Conservation (phyloP, 2,888 invertebrate species). For the Gnatocerus cornutus region DNA sequence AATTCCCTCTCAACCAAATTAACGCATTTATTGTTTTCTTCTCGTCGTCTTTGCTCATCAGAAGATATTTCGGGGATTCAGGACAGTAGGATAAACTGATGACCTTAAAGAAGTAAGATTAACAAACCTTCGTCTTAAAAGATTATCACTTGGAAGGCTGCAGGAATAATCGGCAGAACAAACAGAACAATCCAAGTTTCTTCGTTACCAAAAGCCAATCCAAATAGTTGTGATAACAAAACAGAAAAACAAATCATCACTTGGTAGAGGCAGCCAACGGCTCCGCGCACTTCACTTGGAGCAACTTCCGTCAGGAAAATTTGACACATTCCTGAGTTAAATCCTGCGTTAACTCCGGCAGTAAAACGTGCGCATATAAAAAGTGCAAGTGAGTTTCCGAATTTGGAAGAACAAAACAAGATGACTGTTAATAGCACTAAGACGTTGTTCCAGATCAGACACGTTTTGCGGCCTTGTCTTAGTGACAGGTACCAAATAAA, state of each 20-base stretch:
- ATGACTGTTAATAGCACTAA: slow-evolving; percentile 81
- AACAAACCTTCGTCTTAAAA: too few species aligned
- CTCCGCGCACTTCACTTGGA: slow-evolving; percentile 74
- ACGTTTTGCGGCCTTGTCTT: slow-evolving; percentile 82
- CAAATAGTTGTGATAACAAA: slow-evolving; percentile 84
- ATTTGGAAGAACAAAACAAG: slow-evolving; percentile 79
- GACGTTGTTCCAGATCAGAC: slow-evolving; percentile 85
- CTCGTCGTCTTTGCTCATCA: slow-evolving; percentile 80
- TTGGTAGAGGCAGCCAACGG: slow-evolving; percentile 88
- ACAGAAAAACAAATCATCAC: slow-evolving; percentile 91
- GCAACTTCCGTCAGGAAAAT: slow-evolving; percentile 88
- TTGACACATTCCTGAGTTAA: slow-evolving; percentile 90
- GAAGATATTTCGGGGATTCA: slow-evolving; percentile 87
- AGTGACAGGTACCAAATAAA: too few species aligned
- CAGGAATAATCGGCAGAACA: slow-evolving; percentile 81
- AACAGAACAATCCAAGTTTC: slow-evolving; percentile 85
- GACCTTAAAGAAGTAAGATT: slow-evolving; percentile 67
- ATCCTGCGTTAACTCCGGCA: slow-evolving; percentile 86
- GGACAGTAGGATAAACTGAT: slow-evolving; percentile 80
- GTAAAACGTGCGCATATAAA: slow-evolving; percentile 85
- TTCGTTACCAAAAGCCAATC: slow-evolving; percentile 82
- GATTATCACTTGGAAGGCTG: slow-evolving; percentile 72
- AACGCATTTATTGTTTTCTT: slow-evolving; percentile 83
- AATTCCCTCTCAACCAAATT: slow-evolving; percentile 84
- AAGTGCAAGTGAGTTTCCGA: slow-evolving; percentile 82